Evolutionary conservation across 2,797 vertebrate species (phyloP).

Genomic region (Epinephelus malabaricus): DNA sequence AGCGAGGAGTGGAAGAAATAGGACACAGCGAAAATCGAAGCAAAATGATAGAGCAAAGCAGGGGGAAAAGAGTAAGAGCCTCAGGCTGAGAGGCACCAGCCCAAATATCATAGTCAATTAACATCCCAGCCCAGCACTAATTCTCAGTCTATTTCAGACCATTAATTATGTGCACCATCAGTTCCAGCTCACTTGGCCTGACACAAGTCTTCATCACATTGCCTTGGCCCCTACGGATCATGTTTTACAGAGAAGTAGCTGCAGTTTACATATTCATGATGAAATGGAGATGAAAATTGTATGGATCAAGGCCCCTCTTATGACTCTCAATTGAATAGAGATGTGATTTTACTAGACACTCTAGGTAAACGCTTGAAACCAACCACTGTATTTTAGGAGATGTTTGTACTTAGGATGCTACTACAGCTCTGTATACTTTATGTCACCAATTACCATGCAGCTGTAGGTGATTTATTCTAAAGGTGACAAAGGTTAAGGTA

Average conservation of each 20-base stretch:
- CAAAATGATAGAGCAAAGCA: constrained; percentile 72
- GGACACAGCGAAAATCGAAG: constrained; percentile 71
- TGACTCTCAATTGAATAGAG: constrained; percentile 41
- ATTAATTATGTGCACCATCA: constrained; percentile 87
- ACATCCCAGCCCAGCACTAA: constrained; percentile 83
- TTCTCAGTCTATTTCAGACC: constrained; percentile 86
- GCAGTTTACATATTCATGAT: constrained; percentile 72
- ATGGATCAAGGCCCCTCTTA: constrained; percentile 37
- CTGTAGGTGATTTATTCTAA: constrained; percentile 27
- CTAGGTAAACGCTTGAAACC: constrained; percentile 16
- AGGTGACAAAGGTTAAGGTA: constrained; percentile 26
- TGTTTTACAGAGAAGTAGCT: constrained; percentile 74
- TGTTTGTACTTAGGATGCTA: constrained; percentile 11
- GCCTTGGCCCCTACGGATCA: constrained; percentile 66
- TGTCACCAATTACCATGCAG: constrained; percentile 8
- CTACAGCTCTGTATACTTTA: neutral
- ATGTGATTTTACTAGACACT: constrained; percentile 29
- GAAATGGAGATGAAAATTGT: constrained; percentile 63
- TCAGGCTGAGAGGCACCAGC: constrained; percentile 81
- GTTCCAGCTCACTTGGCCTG: constrained; percentile 85
- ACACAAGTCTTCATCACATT: constrained; percentile 80
- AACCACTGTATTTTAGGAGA: constrained; percentile 35
- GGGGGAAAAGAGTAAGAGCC: constrained; percentile 72
- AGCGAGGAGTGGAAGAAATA: constrained; percentile 72
- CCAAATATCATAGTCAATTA: constrained; percentile 88